phyloP scores from a whole-genome alignment of 2,888 invertebrate genomes.

The Griposia aprilina region DNA sequence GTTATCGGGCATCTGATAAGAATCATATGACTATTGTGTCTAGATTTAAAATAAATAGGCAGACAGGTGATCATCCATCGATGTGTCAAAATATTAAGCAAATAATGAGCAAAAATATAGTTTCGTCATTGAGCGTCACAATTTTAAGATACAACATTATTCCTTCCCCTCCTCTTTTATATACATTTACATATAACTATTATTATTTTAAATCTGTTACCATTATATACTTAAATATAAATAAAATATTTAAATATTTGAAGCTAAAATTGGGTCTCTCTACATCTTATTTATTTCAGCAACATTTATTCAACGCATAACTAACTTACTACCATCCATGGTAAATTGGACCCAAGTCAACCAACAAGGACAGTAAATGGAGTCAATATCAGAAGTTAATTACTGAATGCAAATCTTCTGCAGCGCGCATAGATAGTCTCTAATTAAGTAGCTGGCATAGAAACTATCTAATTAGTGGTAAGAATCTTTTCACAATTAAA shows the following conservation, averaged over 20 bases:
- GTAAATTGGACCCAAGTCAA: conserved; percentile 3
- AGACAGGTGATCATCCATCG: not conserved
- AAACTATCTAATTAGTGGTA: conserved; percentile 24
- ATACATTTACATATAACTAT: not conserved
- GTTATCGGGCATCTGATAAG: not conserved
- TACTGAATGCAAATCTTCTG: conserved; percentile 49
- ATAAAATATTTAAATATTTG: not conserved
- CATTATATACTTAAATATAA: not conserved
- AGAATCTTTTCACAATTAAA: not conserved
- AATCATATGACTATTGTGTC: not conserved
- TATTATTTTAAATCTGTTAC: not conserved
- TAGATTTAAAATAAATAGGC: not conserved
- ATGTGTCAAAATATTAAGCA: not conserved
- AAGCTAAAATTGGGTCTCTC: not conserved
- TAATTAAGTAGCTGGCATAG: conserved; percentile 16
- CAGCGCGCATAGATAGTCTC: conserved; percentile 4
- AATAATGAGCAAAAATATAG: too few relatives aligned
- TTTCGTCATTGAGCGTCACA: too few relatives aligned
- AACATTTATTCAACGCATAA: not conserved
- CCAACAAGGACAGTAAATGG: conserved; percentile 13
- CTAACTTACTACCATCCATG: not conserved
- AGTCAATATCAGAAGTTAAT: conserved; percentile 37
- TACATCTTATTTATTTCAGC: not conserved
- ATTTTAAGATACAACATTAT: not conserved
- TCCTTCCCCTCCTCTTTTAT: not conserved